A percentile compares a stretch with the other conserved stretches of the same genome.
Conservation (phyloP, 92 coral and sea anemone species). For the Galaxea fascicularis region DNA sequence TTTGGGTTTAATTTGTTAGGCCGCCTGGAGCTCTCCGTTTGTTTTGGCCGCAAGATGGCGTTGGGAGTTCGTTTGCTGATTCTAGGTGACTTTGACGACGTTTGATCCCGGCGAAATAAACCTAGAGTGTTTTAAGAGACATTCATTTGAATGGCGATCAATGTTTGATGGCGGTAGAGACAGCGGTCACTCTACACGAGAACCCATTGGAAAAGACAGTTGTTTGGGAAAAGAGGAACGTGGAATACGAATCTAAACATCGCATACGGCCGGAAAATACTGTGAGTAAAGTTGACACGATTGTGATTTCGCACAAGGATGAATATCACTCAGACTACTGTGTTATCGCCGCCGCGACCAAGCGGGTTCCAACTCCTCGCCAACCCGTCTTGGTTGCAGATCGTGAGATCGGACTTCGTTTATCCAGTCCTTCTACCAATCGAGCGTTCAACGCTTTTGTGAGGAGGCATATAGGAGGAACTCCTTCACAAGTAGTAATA, state of each 20-base stretch:
- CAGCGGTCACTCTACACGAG: constrained; percentile 82
- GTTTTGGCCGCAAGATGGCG: constrained; percentile 64
- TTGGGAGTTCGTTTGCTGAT: constrained; percentile 19
- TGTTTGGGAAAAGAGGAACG: constrained; percentile 86
- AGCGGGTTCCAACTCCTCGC: constrained; percentile 56
- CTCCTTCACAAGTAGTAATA: constrained; percentile 42
- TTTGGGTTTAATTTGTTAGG: constrained; percentile 58
- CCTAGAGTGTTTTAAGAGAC: constrained; percentile 35
- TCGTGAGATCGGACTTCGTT: constrained; percentile 67
- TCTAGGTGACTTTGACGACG: constrained; percentile 30
- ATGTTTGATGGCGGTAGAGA: constrained; percentile 94
- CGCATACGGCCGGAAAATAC: constrained; percentile 68
- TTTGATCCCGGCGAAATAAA: constrained; percentile 43
- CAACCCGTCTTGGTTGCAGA: constrained; percentile 71
- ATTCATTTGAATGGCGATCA: constrained; percentile 68
- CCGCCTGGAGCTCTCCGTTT: constrained; percentile 33
- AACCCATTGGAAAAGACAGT: constrained; percentile 82
- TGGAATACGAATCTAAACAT: constrained; percentile 75
- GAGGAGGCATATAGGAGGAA: constrained; percentile 78
- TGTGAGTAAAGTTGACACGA: constrained; percentile 70
- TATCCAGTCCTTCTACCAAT: constrained; percentile 57
- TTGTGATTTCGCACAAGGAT: constrained; percentile 68
- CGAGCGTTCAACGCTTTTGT: constrained; percentile 76
- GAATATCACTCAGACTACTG: constrained; percentile 83
- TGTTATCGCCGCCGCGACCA: constrained; percentile 84